A percentile compares a stretch with the other conserved stretches of the same genome.
Conservation (phyloP, 2,797 vertebrate species). For the Ambastaia sidthimunki region DNA sequence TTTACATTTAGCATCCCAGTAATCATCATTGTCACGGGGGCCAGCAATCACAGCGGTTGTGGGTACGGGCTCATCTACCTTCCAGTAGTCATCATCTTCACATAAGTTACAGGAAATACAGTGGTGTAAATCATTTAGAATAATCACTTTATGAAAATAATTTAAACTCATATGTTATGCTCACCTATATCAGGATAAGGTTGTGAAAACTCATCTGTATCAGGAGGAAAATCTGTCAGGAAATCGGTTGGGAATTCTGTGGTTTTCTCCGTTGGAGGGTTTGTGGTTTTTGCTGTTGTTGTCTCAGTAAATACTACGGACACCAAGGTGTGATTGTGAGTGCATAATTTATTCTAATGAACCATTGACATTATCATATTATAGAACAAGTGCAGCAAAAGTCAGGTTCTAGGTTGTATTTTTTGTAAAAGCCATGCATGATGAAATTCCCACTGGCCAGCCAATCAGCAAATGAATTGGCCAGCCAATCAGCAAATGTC, state of each 20-base stretch:
- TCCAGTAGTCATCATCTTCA: conserved; percentile 61
- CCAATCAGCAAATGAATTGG: too few relatives aligned
- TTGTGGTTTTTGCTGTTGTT: conserved; percentile 1
- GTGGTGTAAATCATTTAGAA: neutral
- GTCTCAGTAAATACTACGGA: conserved; percentile 31
- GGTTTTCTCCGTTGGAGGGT: conserved; percentile 59
- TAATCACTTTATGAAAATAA: neutral
- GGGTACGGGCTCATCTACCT: conserved; percentile 46
- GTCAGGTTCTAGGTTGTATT: too few relatives aligned
- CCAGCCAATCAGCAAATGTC: too few relatives aligned
- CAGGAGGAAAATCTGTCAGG: conserved; percentile 8
- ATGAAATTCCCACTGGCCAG: too few relatives aligned
- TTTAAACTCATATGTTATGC: neutral
- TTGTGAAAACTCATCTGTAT: conserved; percentile 46
- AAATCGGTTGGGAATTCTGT: conserved; percentile 48
- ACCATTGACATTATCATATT: too few relatives aligned
- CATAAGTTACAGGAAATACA: neutral
- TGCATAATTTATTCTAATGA: neutral
- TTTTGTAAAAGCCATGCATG: too few relatives aligned
- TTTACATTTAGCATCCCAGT: conserved; percentile 78
- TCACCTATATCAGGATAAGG: conserved; percentile 53
- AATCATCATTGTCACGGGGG: conserved; percentile 71
- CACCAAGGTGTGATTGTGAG: conserved; percentile 9
- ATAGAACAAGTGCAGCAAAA: too few relatives aligned
- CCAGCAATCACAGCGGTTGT: conserved; percentile 37